Percentiles rank a stretch among this genome's conserved stretches.
These are phyloP conservation scores for Huso huso DNA, from an alignment of 2,797 vertebrate genomes.

Conservation along the genomic window DNA sequence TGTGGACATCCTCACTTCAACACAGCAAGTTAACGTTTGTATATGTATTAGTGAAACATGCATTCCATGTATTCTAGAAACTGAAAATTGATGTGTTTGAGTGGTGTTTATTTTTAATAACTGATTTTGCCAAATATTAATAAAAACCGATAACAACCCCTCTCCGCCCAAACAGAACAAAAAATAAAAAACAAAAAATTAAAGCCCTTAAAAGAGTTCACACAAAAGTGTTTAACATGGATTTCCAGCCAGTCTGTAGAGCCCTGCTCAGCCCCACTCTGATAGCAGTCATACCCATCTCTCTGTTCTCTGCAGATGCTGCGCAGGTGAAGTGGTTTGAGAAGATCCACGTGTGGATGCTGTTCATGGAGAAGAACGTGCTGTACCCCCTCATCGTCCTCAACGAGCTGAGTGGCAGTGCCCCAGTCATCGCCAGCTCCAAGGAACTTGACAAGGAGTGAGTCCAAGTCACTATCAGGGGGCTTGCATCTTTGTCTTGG, in stretches of 20 bases:
- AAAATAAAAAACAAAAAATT: not conserved
- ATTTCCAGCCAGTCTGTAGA: not conserved
- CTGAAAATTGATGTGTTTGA: too few species aligned
- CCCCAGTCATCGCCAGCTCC: slow-evolving; percentile 84
- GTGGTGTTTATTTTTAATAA: too few species aligned
- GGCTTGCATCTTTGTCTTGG: too few species aligned
- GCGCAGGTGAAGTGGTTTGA: slow-evolving; percentile 98
- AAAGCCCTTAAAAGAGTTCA: not conserved
- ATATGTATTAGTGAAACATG: too few species aligned
- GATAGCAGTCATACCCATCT: too few species aligned
- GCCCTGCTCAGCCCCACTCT: not conserved
- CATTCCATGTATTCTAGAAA: too few species aligned
- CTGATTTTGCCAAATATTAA: too few species aligned
- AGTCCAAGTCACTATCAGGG: slow-evolving; percentile 38
- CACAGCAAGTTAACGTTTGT: too few species aligned
- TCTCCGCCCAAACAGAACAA: not conserved
- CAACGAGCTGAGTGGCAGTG: slow-evolving; percentile 90
- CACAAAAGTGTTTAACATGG: not conserved
- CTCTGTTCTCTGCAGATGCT: slow-evolving; percentile 59
- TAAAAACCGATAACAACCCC: not conserved
- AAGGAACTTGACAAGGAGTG: slow-evolving; percentile 92
- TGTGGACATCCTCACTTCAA: too few species aligned
- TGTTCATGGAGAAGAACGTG: slow-evolving; percentile 91
- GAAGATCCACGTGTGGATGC: slow-evolving; percentile 91
- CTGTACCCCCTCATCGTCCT: slow-evolving; percentile 94